Base-by-base conservation (phyloP, 2,888 invertebrate species). In the Oeneis ivallda region DNA sequence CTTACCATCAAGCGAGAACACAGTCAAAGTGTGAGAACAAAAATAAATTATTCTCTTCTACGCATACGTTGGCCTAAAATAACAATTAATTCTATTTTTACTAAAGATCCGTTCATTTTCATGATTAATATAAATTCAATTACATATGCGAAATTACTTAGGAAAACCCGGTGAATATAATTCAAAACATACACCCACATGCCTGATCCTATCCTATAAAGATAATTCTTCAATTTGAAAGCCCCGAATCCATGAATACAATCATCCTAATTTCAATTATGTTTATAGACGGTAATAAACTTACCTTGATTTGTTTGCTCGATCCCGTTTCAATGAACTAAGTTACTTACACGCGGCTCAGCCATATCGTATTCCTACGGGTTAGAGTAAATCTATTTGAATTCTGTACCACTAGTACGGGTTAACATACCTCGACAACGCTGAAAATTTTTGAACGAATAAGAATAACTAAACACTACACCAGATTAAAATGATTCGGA, bases 221-320 rank as follows among this genome's bases (percentile, higher is more conserved):
- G 53, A 62, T 62, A 53, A 62, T 62, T 62, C 62, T 62, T 62
- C 62, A 62, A 62, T 62, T 43, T 41, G 32, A 43, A 62, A 45
- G 26, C 56, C 56, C 52, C 52, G 43, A 62, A 67, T 67, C 61
- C 54, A 43, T 62, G 49, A 68, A 64, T 68, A 58, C 65, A 62
- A 68, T 68, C 65, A 53, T 26, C 57, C 47, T 68, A 62, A 65
- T 65, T 62, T 68, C 65, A 62, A 67, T 67, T 65, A 69, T 67
- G 66, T 70, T 70, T 66, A 60, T 65, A 66, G 66, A 63, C 49
- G 68, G 63, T 66, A 70, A 68, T 70, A 68, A 50, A 57, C 59
- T 65, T 65, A 66, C 60, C 60, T 66, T 60, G 66, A 70, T 68
- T 70, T 68, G 70, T 70, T 70, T 68, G 63, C 66, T 66, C 63